Conservation (phyloP, 2,888 invertebrate genomes). For the Rhagonycha fulva region DNA sequence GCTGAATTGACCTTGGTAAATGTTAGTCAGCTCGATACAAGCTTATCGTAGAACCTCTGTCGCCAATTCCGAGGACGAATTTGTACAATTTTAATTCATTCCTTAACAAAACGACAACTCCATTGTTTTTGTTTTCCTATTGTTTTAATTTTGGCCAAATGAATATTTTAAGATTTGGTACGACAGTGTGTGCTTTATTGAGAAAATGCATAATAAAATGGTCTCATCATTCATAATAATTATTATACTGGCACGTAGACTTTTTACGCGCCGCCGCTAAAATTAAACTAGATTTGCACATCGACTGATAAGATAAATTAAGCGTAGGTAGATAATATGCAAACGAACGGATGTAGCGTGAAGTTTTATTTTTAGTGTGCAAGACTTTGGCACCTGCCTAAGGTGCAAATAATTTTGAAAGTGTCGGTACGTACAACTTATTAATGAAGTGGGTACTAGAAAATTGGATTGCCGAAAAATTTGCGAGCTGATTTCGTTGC, state of each 20-base stretch:
- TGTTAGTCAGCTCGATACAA: constrained; percentile 19
- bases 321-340: neutral
- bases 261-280: neutral
- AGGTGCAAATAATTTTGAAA: neutral
- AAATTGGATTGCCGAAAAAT: neutral
- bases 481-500: neutral
- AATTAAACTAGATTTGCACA: constrained; percentile 13
- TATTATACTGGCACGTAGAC: neutral
- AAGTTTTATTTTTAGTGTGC: neutral
- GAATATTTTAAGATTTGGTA: neutral
- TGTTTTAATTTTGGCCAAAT: neutral
- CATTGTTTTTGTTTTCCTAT: neutral
- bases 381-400: neutral
- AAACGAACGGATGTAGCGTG: neutral
- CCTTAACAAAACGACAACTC: constrained; percentile 3
- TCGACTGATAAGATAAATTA: constrained; percentile 17
- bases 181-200: neutral
- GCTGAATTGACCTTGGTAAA: constrained; percentile 22
- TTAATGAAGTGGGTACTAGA: neutral
- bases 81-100: constrained; percentile 20
- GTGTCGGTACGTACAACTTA: neutral
- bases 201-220: neutral
- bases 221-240: neutral
- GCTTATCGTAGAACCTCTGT: constrained; percentile 25
- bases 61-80: constrained; percentile 26